Base-by-base conservation (phyloP, 2,888 invertebrate genomes). In the Ypsolopha scabrella region DNA sequence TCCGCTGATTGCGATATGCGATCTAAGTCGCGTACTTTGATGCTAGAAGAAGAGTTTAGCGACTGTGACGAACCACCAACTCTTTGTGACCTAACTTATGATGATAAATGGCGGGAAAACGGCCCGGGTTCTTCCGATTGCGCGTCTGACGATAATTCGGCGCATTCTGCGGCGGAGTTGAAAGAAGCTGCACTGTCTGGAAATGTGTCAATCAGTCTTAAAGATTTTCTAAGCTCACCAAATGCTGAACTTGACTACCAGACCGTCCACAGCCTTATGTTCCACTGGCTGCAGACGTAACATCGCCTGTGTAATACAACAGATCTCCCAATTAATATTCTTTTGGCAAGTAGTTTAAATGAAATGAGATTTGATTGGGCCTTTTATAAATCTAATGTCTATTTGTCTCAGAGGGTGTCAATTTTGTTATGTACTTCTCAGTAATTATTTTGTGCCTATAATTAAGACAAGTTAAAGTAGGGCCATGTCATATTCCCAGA, bases 221-320 rank as follows among this genome's bases (percentile, higher is more conserved):
- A 72, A 52, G 81, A 83, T 63, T 72, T 86, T 56, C 70, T 86
- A 34, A 78, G 74, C 60, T 76, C 80, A 50, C 85, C 85, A 33
- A 80, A 83, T 52, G 77, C 80, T 0, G 86, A 85, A 66, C 69
- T 86, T 8, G 86, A 86, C 68, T 85, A 83, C 60, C 79, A 80
- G 39, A 85, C 86, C 0, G 81, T 86, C 59, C 86, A 86, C 72
- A 85, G 83, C 63, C 83, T 86, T 58, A 86, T 86, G 86, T 82
- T 86, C 63, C 86, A 86, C 66, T 86, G 86, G 86, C 68, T 86
- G 67, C 86, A 86, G 60, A 85, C 86, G 77, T 86, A 86, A 78
- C 83, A 68, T 57, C 58, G 9, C 57, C 57, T 52, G 50, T 33
- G 34, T 11, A 11, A 41, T 53, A 24, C 44, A 36, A 13, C 24